Conservation (phyloP, 2,888 invertebrate species). For the Caenorhabditis sulstoni region DNA sequence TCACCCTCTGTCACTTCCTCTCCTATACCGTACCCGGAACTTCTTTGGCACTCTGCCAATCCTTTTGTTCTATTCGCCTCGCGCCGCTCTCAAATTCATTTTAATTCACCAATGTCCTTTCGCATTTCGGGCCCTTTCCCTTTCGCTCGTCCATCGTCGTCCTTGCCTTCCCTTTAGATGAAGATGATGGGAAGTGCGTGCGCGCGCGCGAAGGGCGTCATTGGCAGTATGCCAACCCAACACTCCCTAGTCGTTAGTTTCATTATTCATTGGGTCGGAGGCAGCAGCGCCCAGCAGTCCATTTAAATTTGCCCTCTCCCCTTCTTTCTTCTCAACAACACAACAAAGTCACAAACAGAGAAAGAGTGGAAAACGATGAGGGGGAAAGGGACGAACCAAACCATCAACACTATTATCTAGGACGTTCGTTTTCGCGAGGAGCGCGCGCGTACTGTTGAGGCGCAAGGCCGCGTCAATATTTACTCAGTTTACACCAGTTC, state of each 20-base stretch:
- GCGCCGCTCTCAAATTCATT: not conserved
- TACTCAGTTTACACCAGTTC: conserved; percentile 42
- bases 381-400: conserved; percentile 3
- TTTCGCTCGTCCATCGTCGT: not conserved
- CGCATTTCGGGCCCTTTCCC: not conserved
- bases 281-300: conserved; percentile 4
- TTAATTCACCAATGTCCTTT: conserved; percentile 2
- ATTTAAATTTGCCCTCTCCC: conserved; percentile 5
- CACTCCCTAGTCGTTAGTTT: conserved; percentile 8
- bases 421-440: conserved; percentile 18
- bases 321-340: too few species aligned
- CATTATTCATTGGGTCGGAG: conserved; percentile 37
- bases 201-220: conserved; percentile 25
- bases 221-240: conserved; percentile 37
- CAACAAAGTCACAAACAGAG: not conserved
- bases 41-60: conserved; percentile 17
- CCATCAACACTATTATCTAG: conserved; percentile 12
- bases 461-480: conserved; percentile 44
- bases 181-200: conserved; percentile 20
- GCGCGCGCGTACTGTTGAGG: conserved; percentile 7
- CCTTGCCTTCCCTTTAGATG: conserved; percentile 2
- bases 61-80: not conserved
- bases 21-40: conserved; percentile 21
- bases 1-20: conserved; percentile 2
- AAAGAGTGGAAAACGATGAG: not conserved